phyloP scores from a whole-genome alignment of 2,888 invertebrate genomes.

The Drosophila ustulata region DNA sequence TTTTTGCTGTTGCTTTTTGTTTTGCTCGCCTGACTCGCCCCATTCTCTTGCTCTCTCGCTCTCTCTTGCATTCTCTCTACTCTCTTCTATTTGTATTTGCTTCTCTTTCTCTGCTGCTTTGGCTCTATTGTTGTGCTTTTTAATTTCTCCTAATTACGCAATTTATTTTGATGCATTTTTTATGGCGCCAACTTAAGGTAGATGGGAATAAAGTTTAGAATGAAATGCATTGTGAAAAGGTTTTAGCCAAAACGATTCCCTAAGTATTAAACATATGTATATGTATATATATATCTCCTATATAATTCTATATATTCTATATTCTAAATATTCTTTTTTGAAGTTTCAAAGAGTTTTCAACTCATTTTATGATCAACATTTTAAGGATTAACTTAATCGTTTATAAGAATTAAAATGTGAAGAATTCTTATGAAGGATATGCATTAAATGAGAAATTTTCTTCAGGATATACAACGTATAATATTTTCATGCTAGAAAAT shows the following conservation, averaged over 20 bases:
- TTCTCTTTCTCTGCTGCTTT: slow-evolving; percentile 1
- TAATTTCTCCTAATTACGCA: slow-evolving; percentile 70
- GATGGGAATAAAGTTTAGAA: slow-evolving; percentile 21
- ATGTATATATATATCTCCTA: not conserved
- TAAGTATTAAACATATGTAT: not conserved
- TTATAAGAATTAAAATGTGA: no score
- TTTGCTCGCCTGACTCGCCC: slow-evolving; percentile 41
- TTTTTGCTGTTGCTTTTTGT: slow-evolving; percentile 64
- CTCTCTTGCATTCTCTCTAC: slow-evolving; percentile 16
- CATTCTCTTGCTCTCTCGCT: not conserved
- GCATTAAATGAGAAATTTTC: no score
- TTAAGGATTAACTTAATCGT: no score
- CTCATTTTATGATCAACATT: no score
- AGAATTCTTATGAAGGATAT: no score
- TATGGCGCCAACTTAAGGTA: slow-evolving; percentile 51
- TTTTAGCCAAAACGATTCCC: slow-evolving; percentile 10
- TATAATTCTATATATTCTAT: no score
- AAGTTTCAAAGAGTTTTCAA: not conserved
- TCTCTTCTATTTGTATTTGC: not conserved
- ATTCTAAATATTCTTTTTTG: no score
- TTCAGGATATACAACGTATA: no score
- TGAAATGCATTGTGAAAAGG: slow-evolving; percentile 10
- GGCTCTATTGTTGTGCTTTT: slow-evolving; percentile 62
- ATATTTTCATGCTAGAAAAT: no score
- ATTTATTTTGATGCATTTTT: slow-evolving; percentile 70